Evolutionary conservation across 37 sponge, comb jelly and placozoan genomes (phyloP).

Genomic region (Agelas oroides): DNA sequence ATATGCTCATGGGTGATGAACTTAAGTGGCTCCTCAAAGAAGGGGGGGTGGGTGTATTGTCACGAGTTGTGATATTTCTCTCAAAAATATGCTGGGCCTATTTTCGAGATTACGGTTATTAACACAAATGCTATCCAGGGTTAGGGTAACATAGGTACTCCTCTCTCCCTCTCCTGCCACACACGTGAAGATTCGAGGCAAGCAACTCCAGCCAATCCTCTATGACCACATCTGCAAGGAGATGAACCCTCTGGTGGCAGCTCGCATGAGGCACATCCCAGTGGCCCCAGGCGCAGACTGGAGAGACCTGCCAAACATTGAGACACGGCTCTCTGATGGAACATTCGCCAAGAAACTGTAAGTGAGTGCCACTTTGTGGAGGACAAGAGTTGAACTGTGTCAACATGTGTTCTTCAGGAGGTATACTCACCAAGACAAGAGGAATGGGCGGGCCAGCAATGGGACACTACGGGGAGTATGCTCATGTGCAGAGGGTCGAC

Average conservation of each 20-base stretch:
- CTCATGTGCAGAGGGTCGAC: slow-evolving; percentile 76
- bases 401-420: slow-evolving; percentile 27
- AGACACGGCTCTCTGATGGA: slow-evolving; percentile 86
- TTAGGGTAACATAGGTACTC: no score
- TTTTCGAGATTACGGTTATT: background rate
- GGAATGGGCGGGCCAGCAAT: slow-evolving; percentile 62
- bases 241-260: slow-evolving; percentile 93
- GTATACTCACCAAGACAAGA: slow-evolving; percentile 84
- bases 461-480: slow-evolving; percentile 83
- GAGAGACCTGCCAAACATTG: slow-evolving; percentile 94
- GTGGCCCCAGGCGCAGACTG: slow-evolving; percentile 90
- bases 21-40: no score
- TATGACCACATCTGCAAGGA: slow-evolving; percentile 96
- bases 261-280: slow-evolving; percentile 88
- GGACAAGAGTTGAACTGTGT: background rate
- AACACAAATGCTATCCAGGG: no score
- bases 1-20: background rate
- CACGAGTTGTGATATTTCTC: no score
- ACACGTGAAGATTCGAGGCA: slow-evolving; percentile 66
- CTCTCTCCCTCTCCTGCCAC: no score
- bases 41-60: no score
- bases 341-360: slow-evolving; percentile 75
- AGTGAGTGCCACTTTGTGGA: slow-evolving; percentile 35
- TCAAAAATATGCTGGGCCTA: background rate
- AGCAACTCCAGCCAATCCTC: slow-evolving; percentile 67